Conservation (phyloP, 2,888 invertebrate genomes). For the Machimus rusticus region DNA sequence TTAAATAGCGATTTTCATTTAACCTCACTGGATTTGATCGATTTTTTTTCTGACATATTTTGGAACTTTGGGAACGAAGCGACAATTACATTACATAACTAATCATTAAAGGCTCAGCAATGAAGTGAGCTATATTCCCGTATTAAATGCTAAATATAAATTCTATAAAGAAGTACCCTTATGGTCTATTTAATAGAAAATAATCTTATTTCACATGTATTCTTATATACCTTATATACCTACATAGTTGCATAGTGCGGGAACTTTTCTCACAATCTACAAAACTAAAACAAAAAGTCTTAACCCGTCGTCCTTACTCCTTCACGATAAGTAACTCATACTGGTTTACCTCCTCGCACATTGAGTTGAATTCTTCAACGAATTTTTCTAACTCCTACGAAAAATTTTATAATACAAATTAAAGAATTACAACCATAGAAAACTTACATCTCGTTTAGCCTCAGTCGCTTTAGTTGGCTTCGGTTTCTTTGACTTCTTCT, state of each 20-base stretch:
- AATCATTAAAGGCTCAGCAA: too few species aligned
- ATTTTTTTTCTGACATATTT: too few species aligned
- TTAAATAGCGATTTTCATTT: too few species aligned
- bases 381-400: constrained; percentile 53
- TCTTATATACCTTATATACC: too few species aligned
- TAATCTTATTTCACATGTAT: too few species aligned
- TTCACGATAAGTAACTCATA: constrained; percentile 51
- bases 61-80: too few species aligned
- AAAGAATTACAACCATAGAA: background rate
- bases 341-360: constrained; percentile 58
- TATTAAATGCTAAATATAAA: background rate
- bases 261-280: background rate
- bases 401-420: background rate
- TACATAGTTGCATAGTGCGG: background rate
- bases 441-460: background rate
- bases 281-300: background rate
- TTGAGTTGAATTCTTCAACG: constrained; percentile 56
- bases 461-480: background rate
- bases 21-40: too few species aligned
- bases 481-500: background rate
- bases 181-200: too few species aligned
- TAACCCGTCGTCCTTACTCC: background rate
- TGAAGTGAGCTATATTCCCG: too few species aligned
- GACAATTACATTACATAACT: too few species aligned
- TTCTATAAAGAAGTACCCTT: too few species aligned